Evolutionary conservation across 2,888 invertebrate genomes (phyloP), one percentile per base, ranked within the genome.

Genomic region (Agrotis exclamationis): DNA sequence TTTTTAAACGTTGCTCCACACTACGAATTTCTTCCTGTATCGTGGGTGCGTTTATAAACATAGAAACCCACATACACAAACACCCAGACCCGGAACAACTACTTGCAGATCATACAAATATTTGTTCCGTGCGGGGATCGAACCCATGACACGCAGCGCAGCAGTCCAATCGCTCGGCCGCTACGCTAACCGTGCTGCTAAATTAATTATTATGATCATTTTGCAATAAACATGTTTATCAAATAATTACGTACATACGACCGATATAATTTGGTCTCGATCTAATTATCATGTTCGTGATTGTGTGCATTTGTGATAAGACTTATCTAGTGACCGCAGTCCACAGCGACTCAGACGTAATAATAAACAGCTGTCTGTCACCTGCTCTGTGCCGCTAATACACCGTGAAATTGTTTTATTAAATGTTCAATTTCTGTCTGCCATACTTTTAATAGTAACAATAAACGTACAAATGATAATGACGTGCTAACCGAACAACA

Each of bases 311-410:
- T 89, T 74, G 79, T 80, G 89, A 91, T 92, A 91, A 89, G 82
- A 85, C 76, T 86, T 92, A 91, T 91, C 90, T 87, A 74, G 56
- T 80, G 82, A 85, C 85, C 87, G 83, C 83, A 81, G 81, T 79
- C 85, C 86, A 82, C 80, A 80, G 78, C 73, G 83, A 50, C 50
- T 47, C 79, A 82, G 80, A 78, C 39, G 39, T 39, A 39, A 83
- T 85, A 77, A 81, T 80, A 84, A 87, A 88, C 89, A 89, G 83
- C 88, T 90, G 88, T 87, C 85, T 86, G 83, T 90, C 86, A 88
- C 84, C 85, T 86, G 84, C 48, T 76, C 62, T 45, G 73, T 63
- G 57, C 71, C 77, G 79, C 76, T 82, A 79, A 62, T 76, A 70
- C 62, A 75, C 65, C 80, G 77, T 83, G 83, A 82, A 78, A 79